Base-by-base conservation (phyloP, 2,113 vertebrate species). In the Phainopepla nitens region DNA sequence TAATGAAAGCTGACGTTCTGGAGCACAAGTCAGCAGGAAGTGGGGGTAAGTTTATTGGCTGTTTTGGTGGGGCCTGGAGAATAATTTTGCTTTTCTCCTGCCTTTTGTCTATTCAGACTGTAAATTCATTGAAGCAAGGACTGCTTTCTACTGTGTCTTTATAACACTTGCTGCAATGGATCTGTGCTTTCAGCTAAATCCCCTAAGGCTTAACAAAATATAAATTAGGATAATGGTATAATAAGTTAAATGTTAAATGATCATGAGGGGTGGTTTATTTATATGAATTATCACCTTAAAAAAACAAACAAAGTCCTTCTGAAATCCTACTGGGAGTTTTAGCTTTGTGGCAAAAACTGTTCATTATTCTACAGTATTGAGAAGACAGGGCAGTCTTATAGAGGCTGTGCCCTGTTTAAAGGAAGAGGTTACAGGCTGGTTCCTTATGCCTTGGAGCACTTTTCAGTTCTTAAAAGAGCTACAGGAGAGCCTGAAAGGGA, bases 81-180 rank as follows among this genome's bases (percentile, higher is more conserved):
- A 93, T 96, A 96, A 93, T 93, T 96, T 90, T 94, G 91, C 90
- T 47, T 96, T 96, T 95, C 92, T 95, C 92, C 88, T 93, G 88
- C 92, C 92, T 97, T 96, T 96, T 96, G 93, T 96, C 85, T 95
- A 45, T 95, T 96, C 84, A 93, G 82, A 90, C 84, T 93, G 88
- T 94, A 96, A 95, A 95, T 95, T 93, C 87, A 71, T 93, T 93
- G 94, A 83, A 83, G 93, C 82, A 81, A 83, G 68, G 88, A 28
- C 71, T 81, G 79, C 87, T 81, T 94, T 93, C 90, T 96, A 86
- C 87, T 66, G 54, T 70, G 78, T 57, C 91, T 94, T 96, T 94
- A 95, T 72, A 93, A 60, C 88, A 73, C 82, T 96, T 79, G 62
- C 70, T 92, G 69, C 93, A 92, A 41, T 93, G 90, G 79, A 87